A percentile compares a stretch with the other conserved stretches of the same genome.
phyloP scores from a whole-genome alignment of 2,113 vertebrate genomes.

The Atlantisia rogersi region DNA sequence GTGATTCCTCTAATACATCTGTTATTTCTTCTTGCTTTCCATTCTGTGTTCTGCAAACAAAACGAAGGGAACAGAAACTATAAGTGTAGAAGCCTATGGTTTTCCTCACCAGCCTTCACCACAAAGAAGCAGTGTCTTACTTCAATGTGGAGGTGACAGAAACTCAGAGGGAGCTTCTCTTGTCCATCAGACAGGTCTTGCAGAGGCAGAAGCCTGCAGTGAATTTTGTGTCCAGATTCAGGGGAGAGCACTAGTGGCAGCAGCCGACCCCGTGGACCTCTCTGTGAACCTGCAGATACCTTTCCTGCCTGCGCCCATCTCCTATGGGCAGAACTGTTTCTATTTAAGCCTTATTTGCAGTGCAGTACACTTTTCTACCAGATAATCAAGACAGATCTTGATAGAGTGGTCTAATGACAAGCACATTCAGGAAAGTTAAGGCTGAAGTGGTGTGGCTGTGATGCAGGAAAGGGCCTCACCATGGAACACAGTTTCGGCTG shows the following conservation, averaged over 20 bases:
- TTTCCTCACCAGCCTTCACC: not conserved
- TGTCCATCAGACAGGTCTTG: not conserved
- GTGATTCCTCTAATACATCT: not conserved
- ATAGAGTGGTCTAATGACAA: not conserved
- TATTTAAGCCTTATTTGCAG: not conserved
- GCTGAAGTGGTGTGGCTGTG: not conserved
- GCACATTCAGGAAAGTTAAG: not conserved
- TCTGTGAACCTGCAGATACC: rapidly evolving
- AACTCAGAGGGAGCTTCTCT: not conserved
- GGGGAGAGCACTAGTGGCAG: not conserved
- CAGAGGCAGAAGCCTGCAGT: not conserved
- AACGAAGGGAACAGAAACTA: not conserved
- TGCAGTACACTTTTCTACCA: not conserved
- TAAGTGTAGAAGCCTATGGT: not conserved
- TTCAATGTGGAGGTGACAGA: not conserved
- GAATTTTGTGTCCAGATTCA: not conserved
- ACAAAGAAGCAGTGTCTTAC: not conserved
- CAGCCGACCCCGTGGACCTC: not conserved
- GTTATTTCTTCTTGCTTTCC: not conserved
- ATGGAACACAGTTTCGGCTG: rapidly evolving
- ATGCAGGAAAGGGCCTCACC: not conserved
- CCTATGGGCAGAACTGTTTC: not conserved
- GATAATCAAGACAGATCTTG: not conserved
- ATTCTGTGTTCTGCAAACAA: not conserved
- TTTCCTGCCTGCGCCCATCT: not conserved